These are phyloP conservation scores for Carassius carassius DNA, from an alignment of 2,113 vertebrate genomes.

Conservation along the genomic window DNA sequence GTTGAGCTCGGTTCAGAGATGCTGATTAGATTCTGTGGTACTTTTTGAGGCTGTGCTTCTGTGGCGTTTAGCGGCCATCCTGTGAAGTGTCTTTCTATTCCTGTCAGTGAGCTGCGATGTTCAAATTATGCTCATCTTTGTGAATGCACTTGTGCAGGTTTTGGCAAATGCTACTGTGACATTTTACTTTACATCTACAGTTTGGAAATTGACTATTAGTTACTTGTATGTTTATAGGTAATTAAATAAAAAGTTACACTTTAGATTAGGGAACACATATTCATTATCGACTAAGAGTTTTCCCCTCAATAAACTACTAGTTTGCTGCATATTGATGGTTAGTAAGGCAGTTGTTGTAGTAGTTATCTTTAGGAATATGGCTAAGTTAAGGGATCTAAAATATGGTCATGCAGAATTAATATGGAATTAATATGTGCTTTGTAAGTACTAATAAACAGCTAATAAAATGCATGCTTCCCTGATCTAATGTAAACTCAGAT, in stretches of 20 bases:
- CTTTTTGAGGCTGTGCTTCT: not conserved
- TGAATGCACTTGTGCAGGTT: not conserved
- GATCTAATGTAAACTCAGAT: not conserved
- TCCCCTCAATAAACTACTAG: not conserved
- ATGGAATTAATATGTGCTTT: too few species aligned
- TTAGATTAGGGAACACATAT: not conserved
- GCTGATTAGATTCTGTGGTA: slow-evolving; percentile 13
- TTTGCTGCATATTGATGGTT: not conserved
- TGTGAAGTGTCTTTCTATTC: slow-evolving; percentile 10
- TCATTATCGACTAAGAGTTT: not conserved
- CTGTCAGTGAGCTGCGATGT: not conserved
- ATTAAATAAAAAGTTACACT: not conserved
- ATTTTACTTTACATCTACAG: not conserved
- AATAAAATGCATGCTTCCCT: not conserved
- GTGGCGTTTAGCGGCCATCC: not conserved
- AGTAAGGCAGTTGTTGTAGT: too few species aligned
- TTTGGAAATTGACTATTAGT: not conserved
- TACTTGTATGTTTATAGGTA: not conserved
- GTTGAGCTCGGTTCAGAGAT: not conserved
- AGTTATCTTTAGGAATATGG: too few species aligned
- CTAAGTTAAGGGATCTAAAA: too few species aligned
- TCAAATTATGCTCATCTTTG: not conserved
- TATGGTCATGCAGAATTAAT: too few species aligned
- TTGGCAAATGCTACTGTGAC: not conserved
- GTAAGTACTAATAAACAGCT: too few species aligned